Evolutionary conservation across 2,888 invertebrate genomes (phyloP), one percentile per base, ranked within the genome.

Genomic region (Drosophila seclusa): DNA sequence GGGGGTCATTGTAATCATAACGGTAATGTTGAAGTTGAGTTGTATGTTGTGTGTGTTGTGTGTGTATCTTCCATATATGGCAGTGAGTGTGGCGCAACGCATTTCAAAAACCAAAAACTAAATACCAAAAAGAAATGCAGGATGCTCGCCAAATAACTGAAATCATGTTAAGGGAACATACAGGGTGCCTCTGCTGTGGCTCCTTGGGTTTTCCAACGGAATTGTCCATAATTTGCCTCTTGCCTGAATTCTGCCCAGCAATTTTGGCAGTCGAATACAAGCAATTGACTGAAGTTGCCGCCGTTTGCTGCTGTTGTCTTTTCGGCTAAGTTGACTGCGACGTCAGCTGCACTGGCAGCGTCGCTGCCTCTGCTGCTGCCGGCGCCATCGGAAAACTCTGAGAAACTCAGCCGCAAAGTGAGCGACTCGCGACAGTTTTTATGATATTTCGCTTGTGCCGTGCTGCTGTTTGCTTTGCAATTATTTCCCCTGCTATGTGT

Each of bases 1-100:
- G 80, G 83, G 91, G 90, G 88, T 89, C 91, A 86, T 89, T 89
- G 89, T 82, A 81, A 85, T 89, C 88, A 83, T 89, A 87, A 87
- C 76, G 84, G 82, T 82, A 78, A 78, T 82, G 82, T 77, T 74
- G 78, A 70, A 77, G 68, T 75, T 80, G 38, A 31, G 55, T 45
- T 55, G 61, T 50, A 70, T 78, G 73, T 76, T 73, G 49, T 36
- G 50, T 53, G 24, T 54, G 49, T 27, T 36, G 49, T 11, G 50
- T 54, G 24, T 40, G 31, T 42, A 45, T 60, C 48, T 38, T 64
- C 40, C 11, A 31, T 24, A 27, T 32, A 34, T 52, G 59, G 40
- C 1, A 18, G 13, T 27, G 61, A 50, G 36, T 34, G 18, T 18
- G n/a, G n/a, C 29, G 31, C 21, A 45, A 64, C 50, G 68, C 66